Evolutionary conservation across 2,888 invertebrate species (phyloP).

Genomic region (Pristionchus arcanus): DNA sequence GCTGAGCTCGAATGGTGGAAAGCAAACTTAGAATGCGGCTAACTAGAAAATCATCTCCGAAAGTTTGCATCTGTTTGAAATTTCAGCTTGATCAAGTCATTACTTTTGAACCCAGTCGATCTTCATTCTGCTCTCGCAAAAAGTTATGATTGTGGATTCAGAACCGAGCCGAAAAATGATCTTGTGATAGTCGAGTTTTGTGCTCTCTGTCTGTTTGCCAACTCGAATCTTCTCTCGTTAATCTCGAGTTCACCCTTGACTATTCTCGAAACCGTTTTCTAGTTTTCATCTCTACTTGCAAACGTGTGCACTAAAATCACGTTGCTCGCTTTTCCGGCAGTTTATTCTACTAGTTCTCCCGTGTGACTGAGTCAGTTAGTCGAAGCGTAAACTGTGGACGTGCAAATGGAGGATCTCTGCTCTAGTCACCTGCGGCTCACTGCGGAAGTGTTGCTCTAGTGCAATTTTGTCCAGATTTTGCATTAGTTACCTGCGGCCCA

Average conservation of each 20-base stretch:
- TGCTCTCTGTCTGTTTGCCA: neutral
- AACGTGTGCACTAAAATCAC: neutral
- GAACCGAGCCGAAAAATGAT: too few relatives aligned
- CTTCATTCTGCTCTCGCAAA: too few relatives aligned
- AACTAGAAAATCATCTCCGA: neutral
- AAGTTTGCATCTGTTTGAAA: neutral
- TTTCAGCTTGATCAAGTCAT: neutral
- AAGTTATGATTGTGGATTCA: too few relatives aligned
- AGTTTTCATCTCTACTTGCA: neutral
- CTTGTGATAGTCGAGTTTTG: too few relatives aligned
- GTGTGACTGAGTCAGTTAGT: neutral
- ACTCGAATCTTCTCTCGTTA: neutral
- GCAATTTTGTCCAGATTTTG: neutral
- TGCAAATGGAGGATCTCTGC: neutral
- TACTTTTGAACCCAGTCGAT: too few relatives aligned
- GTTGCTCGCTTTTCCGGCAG: neutral
- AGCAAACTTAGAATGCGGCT: neutral
- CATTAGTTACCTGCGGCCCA: conserved; percentile 56
- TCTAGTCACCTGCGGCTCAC: neutral
- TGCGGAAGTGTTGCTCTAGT: neutral
- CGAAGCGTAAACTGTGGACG: neutral
- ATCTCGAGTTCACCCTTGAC: neutral
- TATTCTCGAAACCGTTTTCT: neutral
- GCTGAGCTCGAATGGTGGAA: neutral
- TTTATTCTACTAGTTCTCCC: neutral